phyloP scores from a whole-genome alignment of 1,140 invertebrate genomes.

The Pogonognathellus flavescens region DNA sequence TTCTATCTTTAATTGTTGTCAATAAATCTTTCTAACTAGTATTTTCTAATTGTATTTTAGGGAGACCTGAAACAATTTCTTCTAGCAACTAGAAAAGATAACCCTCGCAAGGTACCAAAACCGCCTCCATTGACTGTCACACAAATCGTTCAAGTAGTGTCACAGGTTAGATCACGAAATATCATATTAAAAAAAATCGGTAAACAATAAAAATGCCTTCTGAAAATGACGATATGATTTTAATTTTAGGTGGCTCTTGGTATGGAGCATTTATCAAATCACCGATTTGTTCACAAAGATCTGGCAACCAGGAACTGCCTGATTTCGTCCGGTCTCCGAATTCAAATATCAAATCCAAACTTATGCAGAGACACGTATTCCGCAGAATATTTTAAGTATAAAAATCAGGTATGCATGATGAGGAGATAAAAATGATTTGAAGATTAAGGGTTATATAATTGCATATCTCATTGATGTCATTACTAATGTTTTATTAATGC shows the following conservation, averaged over 20 bases:
- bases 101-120: slow-evolving; percentile 70
- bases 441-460: too few relatives aligned
- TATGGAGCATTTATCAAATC: slow-evolving; percentile 84
- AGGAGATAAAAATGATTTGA: neutral
- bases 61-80: slow-evolving; percentile 95
- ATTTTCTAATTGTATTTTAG: slow-evolving; percentile 70
- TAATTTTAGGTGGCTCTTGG: slow-evolving; percentile 82
- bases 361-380: slow-evolving; percentile 88
- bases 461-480: neutral
- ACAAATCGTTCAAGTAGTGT: slow-evolving; percentile 80
- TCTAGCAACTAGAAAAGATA: slow-evolving; percentile 82
- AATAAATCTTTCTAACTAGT: neutral
- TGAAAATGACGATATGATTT: neutral
- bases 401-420: slow-evolving; percentile 77
- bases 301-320: slow-evolving; percentile 94
- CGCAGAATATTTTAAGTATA: slow-evolving; percentile 85
- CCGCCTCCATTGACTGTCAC: slow-evolving; percentile 77
- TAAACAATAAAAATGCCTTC: neutral
- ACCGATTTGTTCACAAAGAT: slow-evolving; percentile 86
- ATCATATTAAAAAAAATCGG: neutral
- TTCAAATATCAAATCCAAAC: slow-evolving; percentile 87
- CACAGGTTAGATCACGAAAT: slow-evolving; percentile 76
- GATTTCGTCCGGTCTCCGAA: slow-evolving; percentile 83
- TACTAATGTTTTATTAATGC: neutral
- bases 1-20: too few relatives aligned